Evolutionary conservation across 53 echinoderm and acorn worm genomes (phyloP), one percentile per base, ranked within the genome.

Genomic region (Henricia sp.): DNA sequence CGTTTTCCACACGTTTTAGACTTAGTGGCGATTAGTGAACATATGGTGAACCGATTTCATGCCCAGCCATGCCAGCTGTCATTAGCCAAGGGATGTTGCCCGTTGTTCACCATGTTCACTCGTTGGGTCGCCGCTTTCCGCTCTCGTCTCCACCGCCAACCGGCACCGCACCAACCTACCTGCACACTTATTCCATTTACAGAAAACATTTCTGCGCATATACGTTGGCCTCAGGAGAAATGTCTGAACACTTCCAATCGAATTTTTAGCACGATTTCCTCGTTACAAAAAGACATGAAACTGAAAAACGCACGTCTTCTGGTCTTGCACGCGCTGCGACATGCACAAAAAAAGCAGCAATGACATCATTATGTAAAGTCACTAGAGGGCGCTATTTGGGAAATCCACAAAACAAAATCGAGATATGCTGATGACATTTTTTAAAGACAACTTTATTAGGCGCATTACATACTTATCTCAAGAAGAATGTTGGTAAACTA

Each of bases 171-270:
- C 48, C 8, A 46, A 33, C 23, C 39, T 40, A 76, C 76, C 58
- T 76, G 76, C 29, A 40, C 29, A 27, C 56, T 42, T 3, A 76
- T 28, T 57, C 76, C 76, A 23, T 51, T 76, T 37, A 76, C 57
- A 16, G 76, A 76, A 42, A 76, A 76, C 76, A 76, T 76, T 44
- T 37, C 57, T 27, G 8, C 58, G 11, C 34, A 27, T 16, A 60
- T 51, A 23, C 11, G 4, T 50, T 23, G 16, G 32, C 19, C 4
- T 16, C 37, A 39, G 67, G 17, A 67, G 67, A 53, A 17, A 46
- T 46, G 35, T 1, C 2, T 36, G 12, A 6, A 35, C 38, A 10
- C 2, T 24, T 21, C 4, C 4, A 1, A 3, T 25, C 27, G 25
- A 12, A 8, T 37, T 41, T 24, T 19, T 0, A 17, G 9, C 13